phyloP scores from a whole-genome alignment of 2,888 invertebrate genomes.

The Unio pictorum region DNA sequence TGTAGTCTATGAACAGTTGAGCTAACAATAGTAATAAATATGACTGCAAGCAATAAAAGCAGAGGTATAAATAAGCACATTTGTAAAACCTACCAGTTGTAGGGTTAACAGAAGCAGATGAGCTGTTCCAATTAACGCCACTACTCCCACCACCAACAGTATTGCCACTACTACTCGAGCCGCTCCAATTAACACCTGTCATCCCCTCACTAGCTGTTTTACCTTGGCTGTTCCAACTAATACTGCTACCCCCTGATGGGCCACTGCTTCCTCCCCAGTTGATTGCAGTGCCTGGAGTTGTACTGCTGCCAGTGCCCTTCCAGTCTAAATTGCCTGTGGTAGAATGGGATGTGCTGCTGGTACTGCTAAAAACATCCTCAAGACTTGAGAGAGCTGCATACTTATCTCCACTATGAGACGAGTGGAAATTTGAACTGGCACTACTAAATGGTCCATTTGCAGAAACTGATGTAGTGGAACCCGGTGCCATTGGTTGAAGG shows the following conservation, averaged over 20 bases:
- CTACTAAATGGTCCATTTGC: slow-evolving; percentile 16
- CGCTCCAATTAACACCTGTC: slow-evolving; percentile 13
- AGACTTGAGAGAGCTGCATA: slow-evolving; percentile 97
- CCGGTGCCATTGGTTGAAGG: slow-evolving; percentile 36
- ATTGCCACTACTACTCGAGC: slow-evolving; percentile 13
- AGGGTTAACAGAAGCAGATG: not conserved
- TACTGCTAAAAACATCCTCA: slow-evolving; percentile 76
- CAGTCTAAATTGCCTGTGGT: slow-evolving; percentile 20
- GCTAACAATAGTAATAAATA: too few species aligned
- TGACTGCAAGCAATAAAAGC: too few species aligned
- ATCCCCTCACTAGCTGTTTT: slow-evolving; percentile 5
- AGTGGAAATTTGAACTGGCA: slow-evolving; percentile 13
- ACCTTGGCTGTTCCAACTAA: slow-evolving; percentile 4
- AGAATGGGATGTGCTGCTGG: slow-evolving; percentile 11
- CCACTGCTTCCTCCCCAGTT: slow-evolving; percentile 50
- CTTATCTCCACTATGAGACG: slow-evolving; percentile 77
- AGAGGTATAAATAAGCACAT: too few species aligned
- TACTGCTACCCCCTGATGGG: slow-evolving; percentile 6
- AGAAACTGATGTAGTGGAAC: slow-evolving; percentile 5
- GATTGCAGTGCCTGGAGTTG: slow-evolving; percentile 25
- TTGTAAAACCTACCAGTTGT: slow-evolving; percentile 2
- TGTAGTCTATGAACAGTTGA: too few species aligned
- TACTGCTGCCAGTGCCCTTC: slow-evolving; percentile 16
- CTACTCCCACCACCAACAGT: slow-evolving; percentile 8
- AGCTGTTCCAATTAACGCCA: slow-evolving; percentile 18